phyloP scores from a whole-genome alignment of 2,797 vertebrate species.

The Cyprinodon diabolis region DNA sequence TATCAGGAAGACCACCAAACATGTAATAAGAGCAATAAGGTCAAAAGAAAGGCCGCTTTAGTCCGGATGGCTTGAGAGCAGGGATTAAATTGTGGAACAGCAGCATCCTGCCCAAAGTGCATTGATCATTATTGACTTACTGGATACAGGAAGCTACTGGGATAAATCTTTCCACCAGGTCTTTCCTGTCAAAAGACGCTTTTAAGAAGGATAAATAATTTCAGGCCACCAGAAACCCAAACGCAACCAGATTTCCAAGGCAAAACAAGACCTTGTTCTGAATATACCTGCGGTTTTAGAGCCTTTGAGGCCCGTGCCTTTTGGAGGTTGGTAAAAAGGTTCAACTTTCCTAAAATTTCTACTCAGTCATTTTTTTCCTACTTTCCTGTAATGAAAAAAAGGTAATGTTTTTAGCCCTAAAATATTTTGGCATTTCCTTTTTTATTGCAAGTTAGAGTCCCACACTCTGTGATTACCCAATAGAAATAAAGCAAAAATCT shows the following conservation, averaged over 20 bases:
- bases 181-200: conserved; percentile 70
- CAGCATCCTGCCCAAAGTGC: conserved; percentile 67
- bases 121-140: conserved; percentile 78
- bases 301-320: neutral
- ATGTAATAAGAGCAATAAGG: conserved; percentile 61
- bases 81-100: conserved; percentile 65
- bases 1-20: conserved; percentile 51
- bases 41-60: conserved; percentile 52
- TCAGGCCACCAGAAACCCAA: conserved; percentile 60
- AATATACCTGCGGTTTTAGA: neutral
- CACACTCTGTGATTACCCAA: no score
- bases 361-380: neutral
- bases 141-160: conserved; percentile 65
- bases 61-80: conserved; percentile 73
- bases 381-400: neutral
- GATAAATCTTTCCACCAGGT: conserved; percentile 53
- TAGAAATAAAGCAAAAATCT: no score
- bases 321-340: neutral
- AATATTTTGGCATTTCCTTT: neutral
- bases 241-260: conserved; percentile 55
- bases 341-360: neutral
- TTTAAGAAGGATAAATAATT: conserved; percentile 62
- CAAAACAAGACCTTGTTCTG: conserved; percentile 35
- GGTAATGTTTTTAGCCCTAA: neutral
- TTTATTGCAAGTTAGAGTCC: no score